These are phyloP conservation scores for Porites lutea DNA, from an alignment of 64 coral and sea anemone species.

Conservation along the genomic window DNA sequence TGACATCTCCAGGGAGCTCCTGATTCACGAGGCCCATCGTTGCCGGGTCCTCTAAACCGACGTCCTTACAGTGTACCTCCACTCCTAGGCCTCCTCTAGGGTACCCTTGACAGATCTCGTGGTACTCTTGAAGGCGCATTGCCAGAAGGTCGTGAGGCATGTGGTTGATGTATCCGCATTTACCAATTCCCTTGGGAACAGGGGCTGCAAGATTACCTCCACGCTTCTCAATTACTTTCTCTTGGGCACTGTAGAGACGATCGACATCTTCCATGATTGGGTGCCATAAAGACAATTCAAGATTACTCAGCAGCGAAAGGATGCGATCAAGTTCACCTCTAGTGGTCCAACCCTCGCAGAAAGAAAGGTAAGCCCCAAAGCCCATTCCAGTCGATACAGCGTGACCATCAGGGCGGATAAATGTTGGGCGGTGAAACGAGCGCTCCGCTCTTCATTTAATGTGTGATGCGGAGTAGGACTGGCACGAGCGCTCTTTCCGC, in stretches of 20 bases:
- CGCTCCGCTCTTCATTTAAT: too few relatives aligned
- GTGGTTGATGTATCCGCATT: conserved; percentile 80
- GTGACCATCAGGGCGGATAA: too few relatives aligned
- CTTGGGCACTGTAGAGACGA: conserved; percentile 31
- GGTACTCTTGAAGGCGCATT: conserved; percentile 62
- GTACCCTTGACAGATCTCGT: conserved; percentile 58
- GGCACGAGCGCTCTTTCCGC: too few relatives aligned
- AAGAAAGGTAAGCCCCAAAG: conserved; percentile 77
- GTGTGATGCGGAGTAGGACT: too few relatives aligned
- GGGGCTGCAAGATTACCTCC: conserved; percentile 80
- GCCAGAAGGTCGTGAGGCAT: conserved; percentile 54
- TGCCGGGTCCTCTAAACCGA: conserved; percentile 71
- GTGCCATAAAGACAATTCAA: conserved; percentile 82
- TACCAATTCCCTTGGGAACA: conserved; percentile 77
- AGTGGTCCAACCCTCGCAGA: conserved; percentile 61
- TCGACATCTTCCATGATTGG: conserved; percentile 69
- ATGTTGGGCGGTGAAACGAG: too few relatives aligned
- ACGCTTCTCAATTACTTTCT: conserved; percentile 62
- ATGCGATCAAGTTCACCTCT: conserved; percentile 66
- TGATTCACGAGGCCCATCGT: conserved; percentile 20
- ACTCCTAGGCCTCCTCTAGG: conserved; percentile 69
- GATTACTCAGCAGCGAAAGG: conserved; percentile 62
- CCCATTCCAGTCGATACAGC: conserved; percentile 86
- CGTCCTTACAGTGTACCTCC: conserved; percentile 74
- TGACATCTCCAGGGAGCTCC: background rate